These are phyloP conservation scores for Ectobius pallidus DNA, from an alignment of 2,888 invertebrate species.

Conservation along the genomic window DNA sequence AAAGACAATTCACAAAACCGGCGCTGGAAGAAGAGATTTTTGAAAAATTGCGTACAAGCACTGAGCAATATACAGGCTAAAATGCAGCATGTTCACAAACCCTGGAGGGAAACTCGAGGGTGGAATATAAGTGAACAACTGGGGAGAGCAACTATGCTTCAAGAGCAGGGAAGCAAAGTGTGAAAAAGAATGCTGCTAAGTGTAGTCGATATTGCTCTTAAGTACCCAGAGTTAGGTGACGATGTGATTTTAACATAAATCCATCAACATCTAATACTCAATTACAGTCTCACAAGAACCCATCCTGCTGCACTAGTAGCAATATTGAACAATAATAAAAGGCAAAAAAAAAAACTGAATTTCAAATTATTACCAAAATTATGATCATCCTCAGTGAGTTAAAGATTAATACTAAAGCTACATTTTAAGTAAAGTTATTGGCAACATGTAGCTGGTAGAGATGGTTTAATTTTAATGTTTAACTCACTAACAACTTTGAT, in stretches of 20 bases:
- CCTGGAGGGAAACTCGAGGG: background rate
- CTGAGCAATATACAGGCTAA: background rate
- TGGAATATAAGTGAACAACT: background rate
- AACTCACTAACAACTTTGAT: too few species aligned
- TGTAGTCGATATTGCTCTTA: background rate
- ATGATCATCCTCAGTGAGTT: too few species aligned
- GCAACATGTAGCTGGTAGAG: too few species aligned
- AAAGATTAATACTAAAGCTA: too few species aligned
- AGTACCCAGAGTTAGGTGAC: background rate
- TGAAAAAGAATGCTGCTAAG: background rate
- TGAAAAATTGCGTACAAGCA: slow-evolving; percentile 4
- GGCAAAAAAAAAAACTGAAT: too few species aligned
- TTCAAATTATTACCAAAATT: too few species aligned
- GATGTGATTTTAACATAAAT: background rate
- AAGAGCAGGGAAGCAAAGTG: background rate
- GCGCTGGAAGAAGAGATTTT: background rate
- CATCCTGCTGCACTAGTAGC: too few species aligned
- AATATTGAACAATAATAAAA: too few species aligned
- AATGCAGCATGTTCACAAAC: slow-evolving; percentile 4
- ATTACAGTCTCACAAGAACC: too few species aligned
- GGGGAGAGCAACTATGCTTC: background rate
- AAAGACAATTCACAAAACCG: background rate
- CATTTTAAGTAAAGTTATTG: too few species aligned
- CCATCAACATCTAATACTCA: too few species aligned
- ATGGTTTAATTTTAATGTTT: too few species aligned